Conservation (phyloP, 2,113 vertebrate species). For the Clarias magur region DNA sequence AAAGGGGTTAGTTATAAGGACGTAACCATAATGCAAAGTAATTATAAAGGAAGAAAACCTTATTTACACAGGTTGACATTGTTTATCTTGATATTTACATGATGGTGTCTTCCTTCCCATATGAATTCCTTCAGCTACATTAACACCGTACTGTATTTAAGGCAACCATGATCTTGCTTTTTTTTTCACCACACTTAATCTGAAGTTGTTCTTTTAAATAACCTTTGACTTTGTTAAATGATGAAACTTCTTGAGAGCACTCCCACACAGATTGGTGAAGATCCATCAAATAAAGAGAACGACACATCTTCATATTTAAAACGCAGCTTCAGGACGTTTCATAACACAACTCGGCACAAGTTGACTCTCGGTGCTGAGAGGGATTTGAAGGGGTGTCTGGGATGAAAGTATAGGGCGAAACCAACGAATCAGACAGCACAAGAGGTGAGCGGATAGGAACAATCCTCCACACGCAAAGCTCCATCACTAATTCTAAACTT, state of each 20-base stretch:
- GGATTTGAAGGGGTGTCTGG: not conserved
- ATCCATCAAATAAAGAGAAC: constrained; percentile 22
- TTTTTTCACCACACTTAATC: not conserved
- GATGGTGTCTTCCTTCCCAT: not conserved
- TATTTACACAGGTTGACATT: not conserved
- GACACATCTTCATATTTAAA: constrained; percentile 20
- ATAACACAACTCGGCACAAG: constrained; percentile 9
- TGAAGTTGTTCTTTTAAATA: constrained; percentile 5
- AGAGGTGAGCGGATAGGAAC: constrained; percentile 9
- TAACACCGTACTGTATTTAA: not conserved
- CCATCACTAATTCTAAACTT: constrained; percentile 29
- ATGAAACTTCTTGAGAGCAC: constrained; percentile 36
- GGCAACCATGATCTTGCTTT: not conserved
- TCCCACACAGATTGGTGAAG: constrained; percentile 1
- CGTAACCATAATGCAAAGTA: not conserved
- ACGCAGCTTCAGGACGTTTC: constrained; percentile 23
- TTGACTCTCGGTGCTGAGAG: constrained; percentile 19
- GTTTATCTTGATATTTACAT: not conserved
- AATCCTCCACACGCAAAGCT: constrained; percentile 13
- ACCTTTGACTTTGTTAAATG: constrained; percentile 5
- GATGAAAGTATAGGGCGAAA: not conserved
- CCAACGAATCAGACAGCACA: not conserved
- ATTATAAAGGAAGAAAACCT: not conserved
- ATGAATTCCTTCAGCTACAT: not conserved
- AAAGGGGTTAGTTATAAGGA: not conserved